Evolutionary conservation across 2,888 invertebrate genomes (phyloP).

Genomic region (Napeogenes sylphis): DNA sequence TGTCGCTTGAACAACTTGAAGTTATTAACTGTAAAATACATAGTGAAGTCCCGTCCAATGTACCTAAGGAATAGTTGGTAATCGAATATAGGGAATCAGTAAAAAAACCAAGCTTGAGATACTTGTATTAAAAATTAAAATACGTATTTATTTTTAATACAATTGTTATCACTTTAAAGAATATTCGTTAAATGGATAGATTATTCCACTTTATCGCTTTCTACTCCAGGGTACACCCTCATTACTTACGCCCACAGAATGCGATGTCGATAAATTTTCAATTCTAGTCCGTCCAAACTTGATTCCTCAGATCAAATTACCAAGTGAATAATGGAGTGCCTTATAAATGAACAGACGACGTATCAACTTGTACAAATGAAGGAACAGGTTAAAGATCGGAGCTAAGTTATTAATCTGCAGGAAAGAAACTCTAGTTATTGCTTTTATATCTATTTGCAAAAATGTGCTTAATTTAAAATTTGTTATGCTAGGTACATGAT

Average conservation of each 20-base stretch:
- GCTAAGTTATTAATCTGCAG: slow-evolving; percentile 38
- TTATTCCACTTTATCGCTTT: not conserved
- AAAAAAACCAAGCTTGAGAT: not conserved
- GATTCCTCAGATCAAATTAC: slow-evolving; percentile 32
- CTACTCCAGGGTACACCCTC: not conserved
- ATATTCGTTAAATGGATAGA: not conserved
- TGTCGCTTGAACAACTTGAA: slow-evolving; percentile 7
- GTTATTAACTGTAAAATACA: slow-evolving; percentile 1
- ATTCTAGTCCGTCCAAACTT: slow-evolving; percentile 12
- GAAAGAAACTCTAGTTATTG: too few relatives aligned
- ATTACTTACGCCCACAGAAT: slow-evolving; percentile 1
- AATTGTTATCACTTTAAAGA: not conserved
- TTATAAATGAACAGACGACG: slow-evolving; percentile 38
- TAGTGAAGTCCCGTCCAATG: too few relatives aligned
- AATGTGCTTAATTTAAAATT: too few relatives aligned
- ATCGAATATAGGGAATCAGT: not conserved
- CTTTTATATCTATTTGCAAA: too few relatives aligned
- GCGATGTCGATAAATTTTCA: slow-evolving; percentile 26
- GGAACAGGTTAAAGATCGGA: slow-evolving; percentile 34
- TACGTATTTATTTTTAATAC: not conserved
- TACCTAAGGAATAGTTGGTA: too few relatives aligned
- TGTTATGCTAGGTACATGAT: too few relatives aligned
- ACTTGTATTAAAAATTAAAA: not conserved
- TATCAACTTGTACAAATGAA: slow-evolving; percentile 39
- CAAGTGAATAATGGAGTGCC: slow-evolving; percentile 39